Base-by-base conservation (phyloP, 64 coral and sea anemone genomes). In the Acropora yongei region DNA sequence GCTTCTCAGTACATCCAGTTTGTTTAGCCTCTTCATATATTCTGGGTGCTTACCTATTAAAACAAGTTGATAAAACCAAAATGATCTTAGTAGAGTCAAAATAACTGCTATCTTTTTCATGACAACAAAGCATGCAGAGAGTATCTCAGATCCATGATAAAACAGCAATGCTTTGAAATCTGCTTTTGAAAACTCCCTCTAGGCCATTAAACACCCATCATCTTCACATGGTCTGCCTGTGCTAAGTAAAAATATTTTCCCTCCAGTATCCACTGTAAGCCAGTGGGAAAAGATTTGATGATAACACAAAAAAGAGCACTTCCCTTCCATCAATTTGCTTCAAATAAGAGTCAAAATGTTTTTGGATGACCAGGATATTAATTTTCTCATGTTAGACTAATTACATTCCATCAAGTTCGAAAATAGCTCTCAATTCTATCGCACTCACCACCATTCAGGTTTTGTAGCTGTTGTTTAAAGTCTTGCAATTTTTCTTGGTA, bases 401-500 rank as follows among this genome's bases (percentile, higher is more conserved):
- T 55, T 63, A 13, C 16, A 3, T 63, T 7, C 60, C 8, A 13
- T 63, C 16, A 12, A 63, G 11, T 63, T 8, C 60, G 16, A 55
- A 55, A 55, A 55, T 55, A 7, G 5, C 51, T 55, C 30, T 5
- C 51, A 55, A 5, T 10, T 55, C 10, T 55, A 10, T 55, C 10
- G 5, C 6, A 55, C 57, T 68, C 84, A 99, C 97, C 97, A 83
- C 73, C 91, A 60, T 96, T 99, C 39, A 99, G 80, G 48, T 90
- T 72, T 51, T 91, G 89, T 45, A 99, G 89, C 47, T 99, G 97
- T 16, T 99, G 82, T 58, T 99, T 99, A 46, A 90, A 99, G 72
- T 96, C 94, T 11, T 88, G 83, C 30, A 99, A 86, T 78, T 99
- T 99, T 77, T 96, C 97, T 94, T 96, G 97, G 76, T 99, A 99